These are phyloP conservation scores for Synanthedon tipuliformis DNA, from an alignment of 2,888 invertebrate genomes.

Conservation along the genomic window DNA sequence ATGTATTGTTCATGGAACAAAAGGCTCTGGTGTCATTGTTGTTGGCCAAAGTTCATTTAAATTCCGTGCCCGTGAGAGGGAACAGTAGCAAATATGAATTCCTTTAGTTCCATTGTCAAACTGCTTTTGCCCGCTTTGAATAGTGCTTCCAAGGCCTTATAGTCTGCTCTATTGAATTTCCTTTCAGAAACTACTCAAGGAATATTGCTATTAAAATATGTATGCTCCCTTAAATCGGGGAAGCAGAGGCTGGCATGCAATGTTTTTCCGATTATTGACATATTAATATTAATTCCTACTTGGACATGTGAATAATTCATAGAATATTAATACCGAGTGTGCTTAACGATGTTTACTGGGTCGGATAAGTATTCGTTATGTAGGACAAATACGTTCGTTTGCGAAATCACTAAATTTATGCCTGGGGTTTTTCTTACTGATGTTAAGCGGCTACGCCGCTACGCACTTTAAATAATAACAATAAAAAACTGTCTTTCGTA, in stretches of 20 bases:
- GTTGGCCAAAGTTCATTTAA: slow-evolving; percentile 69
- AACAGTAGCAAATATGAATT: slow-evolving; percentile 68
- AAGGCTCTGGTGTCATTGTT: slow-evolving; percentile 65
- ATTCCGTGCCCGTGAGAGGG: slow-evolving; percentile 62
- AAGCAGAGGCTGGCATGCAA: not conserved
- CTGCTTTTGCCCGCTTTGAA: slow-evolving; percentile 50
- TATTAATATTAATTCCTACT: not conserved
- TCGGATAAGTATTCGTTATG: too few relatives aligned
- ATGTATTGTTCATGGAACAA: slow-evolving; percentile 67
- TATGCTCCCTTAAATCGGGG: not conserved
- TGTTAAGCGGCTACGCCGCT: too few relatives aligned
- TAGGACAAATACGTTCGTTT: too few relatives aligned
- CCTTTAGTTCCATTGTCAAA: slow-evolving; percentile 63
- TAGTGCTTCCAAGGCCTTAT: slow-evolving; percentile 14
- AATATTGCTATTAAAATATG: not conserved
- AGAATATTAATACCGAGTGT: not conserved
- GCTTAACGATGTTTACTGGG: not conserved
- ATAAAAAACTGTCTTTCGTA: too few relatives aligned
- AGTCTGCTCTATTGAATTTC: slow-evolving; percentile 5
- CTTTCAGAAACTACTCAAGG: not conserved
- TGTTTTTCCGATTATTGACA: not conserved
- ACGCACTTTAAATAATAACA: too few relatives aligned
- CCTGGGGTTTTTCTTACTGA: too few relatives aligned
- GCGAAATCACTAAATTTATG: too few relatives aligned
- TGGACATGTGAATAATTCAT: slow-evolving; percentile 1